phyloP scores from a whole-genome alignment of 2,797 vertebrate species.

The Discoglossus pictus region DNA sequence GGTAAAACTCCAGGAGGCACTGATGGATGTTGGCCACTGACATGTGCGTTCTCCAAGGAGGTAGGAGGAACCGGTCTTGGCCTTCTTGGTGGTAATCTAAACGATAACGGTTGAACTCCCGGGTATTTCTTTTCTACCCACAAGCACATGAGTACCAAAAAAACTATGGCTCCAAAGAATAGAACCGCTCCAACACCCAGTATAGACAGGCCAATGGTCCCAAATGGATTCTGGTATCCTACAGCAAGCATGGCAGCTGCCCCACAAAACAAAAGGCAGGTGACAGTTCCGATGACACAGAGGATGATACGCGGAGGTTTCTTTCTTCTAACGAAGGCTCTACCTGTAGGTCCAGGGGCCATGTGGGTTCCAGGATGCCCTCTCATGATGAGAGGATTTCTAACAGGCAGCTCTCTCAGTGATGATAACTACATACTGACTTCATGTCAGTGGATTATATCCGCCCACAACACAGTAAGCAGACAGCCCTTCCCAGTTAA shows the following conservation, averaged over 20 bases:
- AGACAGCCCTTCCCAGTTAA: constrained; percentile 30
- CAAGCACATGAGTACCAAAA: constrained; percentile 39
- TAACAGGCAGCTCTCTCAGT: constrained; percentile 2
- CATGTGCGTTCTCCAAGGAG: constrained; percentile 15
- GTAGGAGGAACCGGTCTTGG: constrained; percentile 7
- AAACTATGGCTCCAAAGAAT: constrained; percentile 39
- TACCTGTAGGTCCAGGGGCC: constrained; percentile 19
- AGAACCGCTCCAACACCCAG: constrained; percentile 41
- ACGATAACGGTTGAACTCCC: constrained; percentile 37
- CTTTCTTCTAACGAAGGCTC: constrained; percentile 25
- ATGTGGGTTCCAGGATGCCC: neutral
- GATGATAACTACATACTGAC: constrained; percentile 28
- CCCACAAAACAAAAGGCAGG: constrained; percentile 30
- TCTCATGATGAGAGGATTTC: constrained; percentile 19
- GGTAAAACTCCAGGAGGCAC: neutral
- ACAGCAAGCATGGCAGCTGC: constrained; percentile 31
- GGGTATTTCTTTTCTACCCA: constrained; percentile 46
- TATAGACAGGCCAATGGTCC: constrained; percentile 35
- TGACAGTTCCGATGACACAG: constrained; percentile 27
- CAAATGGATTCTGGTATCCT: constrained; percentile 45
- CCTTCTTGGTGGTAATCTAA: constrained; percentile 30
- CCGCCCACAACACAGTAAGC: constrained; percentile 22
- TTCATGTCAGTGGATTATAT: constrained; percentile 18
- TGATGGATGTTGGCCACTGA: constrained; percentile 11
- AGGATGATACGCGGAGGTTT: constrained; percentile 39